Evolutionary conservation across 2,888 invertebrate genomes (phyloP).

Genomic region (Lissocephala sabroskyi): DNA sequence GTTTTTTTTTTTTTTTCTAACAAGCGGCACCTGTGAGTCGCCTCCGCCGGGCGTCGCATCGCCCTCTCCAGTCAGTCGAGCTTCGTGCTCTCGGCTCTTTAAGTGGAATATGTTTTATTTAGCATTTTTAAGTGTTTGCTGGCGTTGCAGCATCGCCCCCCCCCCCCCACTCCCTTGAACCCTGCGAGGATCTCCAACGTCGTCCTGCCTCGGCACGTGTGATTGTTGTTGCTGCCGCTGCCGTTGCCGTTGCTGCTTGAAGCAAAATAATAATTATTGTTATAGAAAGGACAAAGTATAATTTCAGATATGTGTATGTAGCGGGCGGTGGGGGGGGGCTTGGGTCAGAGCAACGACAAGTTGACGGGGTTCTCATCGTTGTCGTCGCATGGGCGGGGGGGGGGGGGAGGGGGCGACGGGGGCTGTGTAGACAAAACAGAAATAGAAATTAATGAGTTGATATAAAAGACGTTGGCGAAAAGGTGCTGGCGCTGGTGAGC

Average conservation of each 20-base stretch:
- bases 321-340: not conserved
- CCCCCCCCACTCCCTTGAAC: conserved; percentile 2
- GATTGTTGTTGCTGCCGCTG: conserved; percentile 36
- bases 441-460: conserved; percentile 61
- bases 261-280: conserved; percentile 64
- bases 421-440: conserved; percentile 45
- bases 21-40: conserved; percentile 58
- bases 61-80: not conserved
- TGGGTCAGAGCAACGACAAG: conserved; percentile 22
- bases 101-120: conserved; percentile 64
- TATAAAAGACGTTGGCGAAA: conserved; percentile 26
- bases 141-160: conserved; percentile 30
- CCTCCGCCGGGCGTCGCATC: not conserved
- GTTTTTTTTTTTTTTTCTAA: conserved; percentile 39
- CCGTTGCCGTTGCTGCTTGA: conserved; percentile 41
- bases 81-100: conserved; percentile 26
- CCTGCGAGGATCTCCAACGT: conserved; percentile 15
- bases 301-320: conserved; percentile 61
- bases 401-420: too few relatives aligned
- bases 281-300: conserved; percentile 64
- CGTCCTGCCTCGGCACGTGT: conserved; percentile 2
- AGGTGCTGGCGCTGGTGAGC: not conserved
- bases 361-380: conserved; percentile 31
- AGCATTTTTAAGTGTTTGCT: conserved; percentile 63
- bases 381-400: too few relatives aligned